Evolutionary conservation across 2,113 vertebrate species (phyloP).

Genomic region (Phalacrocorax brasilianus): DNA sequence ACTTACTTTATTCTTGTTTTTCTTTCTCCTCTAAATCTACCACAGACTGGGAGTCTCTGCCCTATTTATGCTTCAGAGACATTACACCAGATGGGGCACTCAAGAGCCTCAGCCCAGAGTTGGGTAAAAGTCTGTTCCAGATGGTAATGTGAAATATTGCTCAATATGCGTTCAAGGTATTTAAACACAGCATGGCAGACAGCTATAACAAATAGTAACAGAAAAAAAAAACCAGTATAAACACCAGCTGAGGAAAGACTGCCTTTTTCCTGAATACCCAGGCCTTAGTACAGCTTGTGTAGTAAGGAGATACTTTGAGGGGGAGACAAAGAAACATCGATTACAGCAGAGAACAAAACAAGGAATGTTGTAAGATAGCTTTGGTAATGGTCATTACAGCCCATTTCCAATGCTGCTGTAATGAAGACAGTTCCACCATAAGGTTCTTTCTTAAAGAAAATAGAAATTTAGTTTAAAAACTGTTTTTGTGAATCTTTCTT

Average conservation of each 20-base stretch:
- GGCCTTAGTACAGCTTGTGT: not conserved
- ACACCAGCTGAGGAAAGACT: constrained; percentile 21
- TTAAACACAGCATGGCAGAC: constrained; percentile 14
- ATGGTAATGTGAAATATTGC: constrained; percentile 15
- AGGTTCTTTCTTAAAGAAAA: not conserved
- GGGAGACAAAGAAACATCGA: not conserved
- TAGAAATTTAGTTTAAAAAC: not conserved
- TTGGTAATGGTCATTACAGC: not conserved
- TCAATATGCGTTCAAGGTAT: constrained; percentile 37
- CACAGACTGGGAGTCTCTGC: not conserved
- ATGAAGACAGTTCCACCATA: too few species aligned
- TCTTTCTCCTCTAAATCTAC: not conserved
- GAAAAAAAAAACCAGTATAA: not conserved
- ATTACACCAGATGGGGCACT: constrained; percentile 14
- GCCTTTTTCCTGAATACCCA: not conserved
- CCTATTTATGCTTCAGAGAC: not conserved
- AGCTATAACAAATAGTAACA: not conserved
- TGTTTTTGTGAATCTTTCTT: not conserved
- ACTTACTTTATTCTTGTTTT: not conserved
- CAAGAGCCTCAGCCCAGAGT: not conserved
- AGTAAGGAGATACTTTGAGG: not conserved
- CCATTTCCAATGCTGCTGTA: not conserved
- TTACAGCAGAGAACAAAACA: not conserved
- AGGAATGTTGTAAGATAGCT: not conserved
- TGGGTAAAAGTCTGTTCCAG: constrained; percentile 20